Evolutionary conservation across 2,113 vertebrate genomes (phyloP), one percentile per base, ranked within the genome.

Genomic region (Semnopithecus entellus): DNA sequence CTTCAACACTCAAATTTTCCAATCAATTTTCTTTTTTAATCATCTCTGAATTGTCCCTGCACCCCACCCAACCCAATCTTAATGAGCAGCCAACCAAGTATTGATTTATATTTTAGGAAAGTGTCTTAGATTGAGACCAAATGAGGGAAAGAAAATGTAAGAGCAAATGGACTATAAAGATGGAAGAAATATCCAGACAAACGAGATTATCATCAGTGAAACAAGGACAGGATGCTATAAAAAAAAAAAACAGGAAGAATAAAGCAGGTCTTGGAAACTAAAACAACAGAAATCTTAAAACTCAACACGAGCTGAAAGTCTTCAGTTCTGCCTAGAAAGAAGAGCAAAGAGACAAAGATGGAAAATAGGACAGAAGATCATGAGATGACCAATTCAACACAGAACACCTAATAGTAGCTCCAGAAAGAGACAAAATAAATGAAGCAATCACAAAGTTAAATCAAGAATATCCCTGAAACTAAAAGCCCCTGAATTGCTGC

Each of bases 271-370:
- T 48, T 84, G 32, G 81, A 90, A 96, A 84, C 23, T 43, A 78
- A 90, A 91, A 83, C 25, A 94, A 75, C 0, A 82, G 32, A 95
- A 72, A 83, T 72, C 87, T 76, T 32, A 86, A 81, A 97, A 86
- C 38, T 55, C 68, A 96, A 50, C 11, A 89, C 40, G 50, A 91
- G 66, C 32, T 59, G 27, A 83, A 85, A 97, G 88, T 96, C 68
- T 87, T 76, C 6, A 84, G 25, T 5, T 85, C 40, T 92, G 23
- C 38, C 7, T 48, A 95, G 25, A 94, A 68, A 79, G 68, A 92
- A 66, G 45, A 93, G 40, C 55, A 94, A n/a, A 87, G 80, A 97
- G 68, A 95, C 40, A 72, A 84, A 92, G 88, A 86, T 59, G 59
- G 68, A 83, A 96, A 97, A 70, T 3, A 78, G 13, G 59, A 64